A percentile compares a stretch with the other conserved stretches of the same genome.
Conservation (phyloP, 2,888 invertebrate genomes). For the Anarsia innoxiella region DNA sequence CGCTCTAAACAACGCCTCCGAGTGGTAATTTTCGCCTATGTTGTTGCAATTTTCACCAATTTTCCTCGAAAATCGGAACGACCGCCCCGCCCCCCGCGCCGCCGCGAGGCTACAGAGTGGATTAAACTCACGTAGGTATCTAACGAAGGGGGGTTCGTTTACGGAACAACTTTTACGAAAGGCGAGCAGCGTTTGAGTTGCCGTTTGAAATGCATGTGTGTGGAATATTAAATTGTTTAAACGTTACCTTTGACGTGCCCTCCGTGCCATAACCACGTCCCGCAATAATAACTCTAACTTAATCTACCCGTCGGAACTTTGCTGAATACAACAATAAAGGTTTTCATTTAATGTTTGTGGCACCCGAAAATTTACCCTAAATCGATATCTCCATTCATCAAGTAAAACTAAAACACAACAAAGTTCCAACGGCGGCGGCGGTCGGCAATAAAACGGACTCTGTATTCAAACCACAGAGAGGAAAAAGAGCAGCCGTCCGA, state of each 20-base stretch:
- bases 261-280: slow-evolving; percentile 47
- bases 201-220: slow-evolving; percentile 69
- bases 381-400: slow-evolving; percentile 18
- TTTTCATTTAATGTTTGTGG: slow-evolving; percentile 1
- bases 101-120: slow-evolving; percentile 43
- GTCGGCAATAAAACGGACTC: slow-evolving; percentile 34
- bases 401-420: slow-evolving; percentile 37
- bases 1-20: slow-evolving; percentile 59
- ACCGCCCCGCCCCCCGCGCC: slow-evolving; percentile 43
- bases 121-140: slow-evolving; percentile 75
- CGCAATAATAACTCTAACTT: slow-evolving; percentile 61
- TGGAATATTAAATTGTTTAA: slow-evolving; percentile 74
- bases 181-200: slow-evolving; percentile 68
- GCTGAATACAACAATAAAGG: slow-evolving; percentile 25
- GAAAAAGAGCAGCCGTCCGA: slow-evolving; percentile 41
- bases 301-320: slow-evolving; percentile 51
- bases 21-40: slow-evolving; percentile 68
- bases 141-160: slow-evolving; percentile 72
- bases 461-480: slow-evolving; percentile 42
- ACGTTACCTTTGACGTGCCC: slow-evolving; percentile 64
- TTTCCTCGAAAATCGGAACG: slow-evolving; percentile 54
- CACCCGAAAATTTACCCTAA: slow-evolving; percentile 13
- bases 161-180: slow-evolving; percentile 68
- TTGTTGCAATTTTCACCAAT: slow-evolving; percentile 72
- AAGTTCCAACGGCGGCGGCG: slow-evolving; percentile 35